phyloP scores from a whole-genome alignment of 2,888 invertebrate genomes.

The Drosophila trichaetosa region DNA sequence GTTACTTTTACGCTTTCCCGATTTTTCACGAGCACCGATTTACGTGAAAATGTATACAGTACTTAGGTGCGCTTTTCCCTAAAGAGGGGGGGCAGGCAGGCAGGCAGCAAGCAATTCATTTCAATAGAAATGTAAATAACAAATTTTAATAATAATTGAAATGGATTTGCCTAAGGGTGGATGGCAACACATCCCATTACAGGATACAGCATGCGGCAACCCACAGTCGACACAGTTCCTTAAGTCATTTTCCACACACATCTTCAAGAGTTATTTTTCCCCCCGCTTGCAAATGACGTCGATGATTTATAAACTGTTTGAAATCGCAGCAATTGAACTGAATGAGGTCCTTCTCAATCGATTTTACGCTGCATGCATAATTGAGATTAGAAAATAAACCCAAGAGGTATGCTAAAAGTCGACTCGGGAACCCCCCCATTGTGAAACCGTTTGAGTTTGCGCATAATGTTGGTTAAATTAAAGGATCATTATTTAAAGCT shows the following conservation, averaged over 20 bases:
- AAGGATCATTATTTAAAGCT: not conserved
- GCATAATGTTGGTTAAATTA: not conserved
- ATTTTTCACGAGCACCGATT: conserved; percentile 61
- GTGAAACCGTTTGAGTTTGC: conserved; percentile 9
- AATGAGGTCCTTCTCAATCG: conserved; percentile 56
- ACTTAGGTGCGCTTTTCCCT: conserved; percentile 50
- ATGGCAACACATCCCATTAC: conserved; percentile 16
- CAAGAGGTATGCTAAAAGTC: not conserved
- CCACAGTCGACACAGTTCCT: conserved; percentile 52
- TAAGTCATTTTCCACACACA: conserved; percentile 44
- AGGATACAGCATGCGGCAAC: conserved; percentile 65
- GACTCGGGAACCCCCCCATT: conserved; percentile 16
- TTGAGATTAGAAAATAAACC: conserved; percentile 39
- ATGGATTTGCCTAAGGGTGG: conserved; percentile 58
- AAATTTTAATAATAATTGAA: conserved; percentile 81
- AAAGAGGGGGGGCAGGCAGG: conserved; percentile 11
- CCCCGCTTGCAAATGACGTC: conserved; percentile 40
- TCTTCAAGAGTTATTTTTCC: conserved; percentile 18
- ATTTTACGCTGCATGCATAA: conserved; percentile 62
- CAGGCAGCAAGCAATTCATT: conserved; percentile 69
- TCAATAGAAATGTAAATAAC: conserved; percentile 83
- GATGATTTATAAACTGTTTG: conserved; percentile 73
- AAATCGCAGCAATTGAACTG: conserved; percentile 50
- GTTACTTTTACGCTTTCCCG: conserved; percentile 73
- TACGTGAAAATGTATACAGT: conserved; percentile 19